Evolutionary conservation across 2,113 vertebrate genomes (phyloP), one percentile per base, ranked within the genome.

Genomic region (Lophura nycthemera): DNA sequence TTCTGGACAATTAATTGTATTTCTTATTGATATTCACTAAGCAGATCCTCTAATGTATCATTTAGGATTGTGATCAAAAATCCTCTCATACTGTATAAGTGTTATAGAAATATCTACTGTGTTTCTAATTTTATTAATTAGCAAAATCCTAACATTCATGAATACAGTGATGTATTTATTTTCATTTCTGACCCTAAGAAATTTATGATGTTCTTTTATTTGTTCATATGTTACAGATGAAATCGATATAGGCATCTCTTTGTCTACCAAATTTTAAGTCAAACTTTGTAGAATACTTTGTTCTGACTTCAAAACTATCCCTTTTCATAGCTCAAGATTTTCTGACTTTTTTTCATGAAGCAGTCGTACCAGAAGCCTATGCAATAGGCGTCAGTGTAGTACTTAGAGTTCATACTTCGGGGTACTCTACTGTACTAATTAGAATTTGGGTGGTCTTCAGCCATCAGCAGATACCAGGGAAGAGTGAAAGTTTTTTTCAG

Each of bases 361-460:
- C 29, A 81, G 52, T 27, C 30, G 19, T 82, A 70, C 59, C 36
- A 43, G 42, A 43, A 43, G 42, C 42, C 50, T 77, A 27, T 30
- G 13, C 36, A 70, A 78, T 89, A 85, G 59, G 38, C 29, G 82
- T 12, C 30, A 38, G 10, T 32, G 7, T 91, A 60, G 25, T 85
- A 12, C 75, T 82, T 85, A 45, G 11, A 78, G 24, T 84, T 52
- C 69, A 36, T 54, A 29, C 29, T 90, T 88, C 74, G 56, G 81
- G 50, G 25, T 66, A 8, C 76, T 81, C 65, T 70, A 47, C 22
- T 59, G 36, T 77, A 32, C 34, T 60, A 56, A 78, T 92, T 83
- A 90, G 65, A 90, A 86, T 81, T 63, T 92, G 72, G 45, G 80
- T 90, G 16, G 32, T 83, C 43, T 64, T 86, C 76, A 90, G 60